Percentiles rank a stretch among this genome's conserved stretches.
Conservation (phyloP, 2,888 invertebrate species). For the Mamestra brassicae region DNA sequence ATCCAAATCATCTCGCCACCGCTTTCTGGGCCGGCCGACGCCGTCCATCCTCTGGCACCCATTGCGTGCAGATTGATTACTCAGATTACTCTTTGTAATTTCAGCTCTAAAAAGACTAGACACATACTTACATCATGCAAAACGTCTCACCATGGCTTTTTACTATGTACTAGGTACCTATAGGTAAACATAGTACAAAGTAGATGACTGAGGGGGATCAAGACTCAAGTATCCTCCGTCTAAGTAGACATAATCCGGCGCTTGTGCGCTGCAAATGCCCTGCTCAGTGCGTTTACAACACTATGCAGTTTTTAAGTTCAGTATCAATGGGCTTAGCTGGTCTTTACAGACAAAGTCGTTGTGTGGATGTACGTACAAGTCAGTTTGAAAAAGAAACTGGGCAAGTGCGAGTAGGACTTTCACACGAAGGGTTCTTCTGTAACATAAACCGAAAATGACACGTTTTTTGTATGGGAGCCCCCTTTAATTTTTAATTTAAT, state of each 20-base stretch:
- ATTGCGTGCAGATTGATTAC: too few species aligned
- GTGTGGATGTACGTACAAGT: background rate
- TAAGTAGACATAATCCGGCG: constrained; percentile 34
- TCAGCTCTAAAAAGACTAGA: too few species aligned
- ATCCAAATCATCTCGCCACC: too few species aligned
- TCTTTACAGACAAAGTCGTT: background rate
- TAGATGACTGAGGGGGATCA: constrained; percentile 32
- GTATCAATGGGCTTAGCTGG: constrained; percentile 24
- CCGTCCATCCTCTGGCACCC: too few species aligned
- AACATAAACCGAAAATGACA: too few species aligned
- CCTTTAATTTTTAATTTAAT: too few species aligned
- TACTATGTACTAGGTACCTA: background rate
- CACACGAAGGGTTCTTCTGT: too few species aligned
- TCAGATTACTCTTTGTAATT: too few species aligned
- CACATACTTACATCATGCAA: too few species aligned
- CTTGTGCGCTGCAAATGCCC: constrained; percentile 32
- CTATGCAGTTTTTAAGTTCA: constrained; percentile 40
- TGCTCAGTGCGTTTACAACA: constrained; percentile 11
- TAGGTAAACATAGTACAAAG: background rate
- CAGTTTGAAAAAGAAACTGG: background rate
- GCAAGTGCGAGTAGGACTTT: too few species aligned
- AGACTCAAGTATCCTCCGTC: constrained; percentile 23
- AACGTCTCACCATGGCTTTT: background rate
- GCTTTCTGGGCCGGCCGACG: too few species aligned
- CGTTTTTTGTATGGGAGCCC: too few species aligned